These are phyloP conservation scores for Pinna nobilis DNA, from an alignment of 1,140 invertebrate species.

Conservation along the genomic window DNA sequence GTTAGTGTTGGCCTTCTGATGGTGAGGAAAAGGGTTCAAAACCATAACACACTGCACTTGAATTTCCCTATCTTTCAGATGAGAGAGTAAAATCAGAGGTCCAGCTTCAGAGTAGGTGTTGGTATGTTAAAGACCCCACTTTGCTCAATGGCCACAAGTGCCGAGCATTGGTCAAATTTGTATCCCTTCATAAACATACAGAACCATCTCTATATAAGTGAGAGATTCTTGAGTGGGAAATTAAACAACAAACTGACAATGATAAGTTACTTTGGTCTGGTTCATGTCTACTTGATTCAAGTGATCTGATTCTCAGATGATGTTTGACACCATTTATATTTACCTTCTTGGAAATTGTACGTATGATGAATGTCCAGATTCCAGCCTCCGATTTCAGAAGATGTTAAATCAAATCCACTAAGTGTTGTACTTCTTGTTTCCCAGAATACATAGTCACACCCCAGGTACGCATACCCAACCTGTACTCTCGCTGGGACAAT, in stretches of 20 bases:
- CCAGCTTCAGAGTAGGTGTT: too few relatives aligned
- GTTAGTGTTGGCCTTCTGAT: too few relatives aligned
- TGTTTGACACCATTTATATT: not conserved
- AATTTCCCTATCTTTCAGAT: not conserved
- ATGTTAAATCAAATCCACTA: constrained; percentile 96
- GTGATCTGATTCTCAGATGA: not conserved
- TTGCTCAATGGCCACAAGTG: too few relatives aligned
- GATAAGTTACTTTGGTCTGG: too few relatives aligned
- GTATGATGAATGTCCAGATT: constrained; percentile 97
- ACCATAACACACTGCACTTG: not conserved
- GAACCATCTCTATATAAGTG: too few relatives aligned
- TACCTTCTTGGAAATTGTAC: constrained; percentile 97
- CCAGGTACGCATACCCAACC: constrained; percentile 96
- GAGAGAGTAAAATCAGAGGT: not conserved
- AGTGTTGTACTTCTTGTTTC: constrained; percentile 95
- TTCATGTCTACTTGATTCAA: too few relatives aligned
- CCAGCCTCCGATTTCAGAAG: constrained; percentile 97
- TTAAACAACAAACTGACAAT: too few relatives aligned
- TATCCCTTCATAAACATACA: not conserved
- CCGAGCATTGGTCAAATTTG: too few relatives aligned
- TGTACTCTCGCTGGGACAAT: constrained; percentile 83
- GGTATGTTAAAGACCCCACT: too few relatives aligned
- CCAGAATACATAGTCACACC: constrained; percentile 96
- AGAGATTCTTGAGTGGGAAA: too few relatives aligned
- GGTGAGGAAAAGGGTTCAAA: not conserved